Base-by-base conservation (phyloP, 1,140 invertebrate species). In the Patella vulgata region DNA sequence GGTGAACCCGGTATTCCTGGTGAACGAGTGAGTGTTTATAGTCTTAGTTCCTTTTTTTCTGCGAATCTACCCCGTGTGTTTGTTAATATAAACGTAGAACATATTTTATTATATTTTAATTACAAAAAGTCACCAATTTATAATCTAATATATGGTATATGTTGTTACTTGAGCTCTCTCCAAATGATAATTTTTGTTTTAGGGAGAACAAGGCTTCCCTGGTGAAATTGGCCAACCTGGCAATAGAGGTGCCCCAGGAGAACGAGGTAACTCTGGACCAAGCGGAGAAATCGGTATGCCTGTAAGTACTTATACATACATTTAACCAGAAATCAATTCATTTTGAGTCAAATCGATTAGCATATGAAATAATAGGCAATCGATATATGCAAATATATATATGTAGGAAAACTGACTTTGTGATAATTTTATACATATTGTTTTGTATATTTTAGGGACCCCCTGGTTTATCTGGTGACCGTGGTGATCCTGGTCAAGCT, bases 201-300 rank as follows among this genome's bases (percentile, higher is more conserved):
- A 78, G 75, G 75, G 75, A 25, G 69, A 70, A 28, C 60, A 43
- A 43, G 75, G 73, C 31, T 56, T 58, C 55, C 53, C 68, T 21
- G 75, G 75, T 53, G 70, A 72, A 14, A 0, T 30, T n/a, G 76
- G 76, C 50, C 59, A 48, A 3, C 17, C 12, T 30, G 76, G 76
- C 59, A 25, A 30, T 3, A 36, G 66, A 30, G 76, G 76, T 59
- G 51, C 71, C 3, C 57, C 75, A 11, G 75, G 75, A 44, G 75
- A 78, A 17, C 59, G 71, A 59, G 75, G 75, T 46, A 66, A 59
- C 5, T 25, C 51, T 12, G 75, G 75, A 61, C 57, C 64, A 0
- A 25, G 63, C 11, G 75, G 75, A 53, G 68, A 71, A 60, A 14
- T 55, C 30, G 75, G 75, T 40, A 47, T 19, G 40, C 12, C 40